Conservation (phyloP, 35 echinoderm and acorn worm species). For the Patiria miniata region DNA sequence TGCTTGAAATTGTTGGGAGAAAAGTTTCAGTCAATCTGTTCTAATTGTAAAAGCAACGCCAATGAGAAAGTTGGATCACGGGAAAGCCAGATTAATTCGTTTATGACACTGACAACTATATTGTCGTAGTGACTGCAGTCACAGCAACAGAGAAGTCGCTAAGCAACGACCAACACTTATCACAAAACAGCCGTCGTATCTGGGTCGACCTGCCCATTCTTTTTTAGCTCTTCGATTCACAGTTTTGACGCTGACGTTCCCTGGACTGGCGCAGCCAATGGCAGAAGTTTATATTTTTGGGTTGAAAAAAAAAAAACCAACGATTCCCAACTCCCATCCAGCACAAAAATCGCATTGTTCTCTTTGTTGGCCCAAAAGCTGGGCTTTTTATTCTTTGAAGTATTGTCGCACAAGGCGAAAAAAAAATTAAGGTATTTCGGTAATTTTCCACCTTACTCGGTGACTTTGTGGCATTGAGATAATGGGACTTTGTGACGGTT, state of each 20-base stretch:
- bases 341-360: slow-evolving; percentile 15
- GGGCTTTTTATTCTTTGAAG: neutral
- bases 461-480: slow-evolving; percentile 10
- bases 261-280: slow-evolving; percentile 7
- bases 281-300: neutral
- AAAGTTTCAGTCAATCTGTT: too few relatives aligned
- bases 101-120: too few relatives aligned
- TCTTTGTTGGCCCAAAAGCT: neutral
- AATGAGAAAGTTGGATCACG: too few relatives aligned
- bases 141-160: too few relatives aligned
- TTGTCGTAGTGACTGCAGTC: too few relatives aligned
- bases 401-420: neutral
- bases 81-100: too few relatives aligned
- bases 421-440: slow-evolving; percentile 14
- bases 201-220: neutral
- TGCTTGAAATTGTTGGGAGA: too few relatives aligned
- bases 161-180: too few relatives aligned
- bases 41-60: too few relatives aligned
- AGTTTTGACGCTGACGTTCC: neutral
- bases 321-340: neutral
- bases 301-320: too few relatives aligned
- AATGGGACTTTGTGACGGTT: neutral
- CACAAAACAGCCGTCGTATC: slow-evolving; percentile 5
- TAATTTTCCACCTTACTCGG: slow-evolving; percentile 21
- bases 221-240: neutral